A percentile compares a stretch with the other conserved stretches of the same genome.
phyloP scores from a whole-genome alignment of 2,797 vertebrate genomes.

The Gephyroberyx darwinii region DNA sequence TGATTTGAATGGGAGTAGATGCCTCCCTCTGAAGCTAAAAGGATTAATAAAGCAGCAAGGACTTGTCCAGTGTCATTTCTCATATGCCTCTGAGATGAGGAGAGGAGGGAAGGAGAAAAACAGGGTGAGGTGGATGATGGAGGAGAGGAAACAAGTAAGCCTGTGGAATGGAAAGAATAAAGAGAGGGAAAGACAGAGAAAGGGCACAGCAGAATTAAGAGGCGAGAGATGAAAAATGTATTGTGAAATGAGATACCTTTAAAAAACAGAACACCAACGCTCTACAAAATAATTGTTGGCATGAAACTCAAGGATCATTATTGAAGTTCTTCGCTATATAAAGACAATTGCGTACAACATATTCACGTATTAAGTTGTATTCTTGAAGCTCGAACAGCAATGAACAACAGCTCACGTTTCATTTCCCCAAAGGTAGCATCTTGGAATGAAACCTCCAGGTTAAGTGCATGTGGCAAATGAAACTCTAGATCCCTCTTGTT shows the following conservation, averaged over 20 bases:
- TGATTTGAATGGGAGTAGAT: constrained; percentile 70
- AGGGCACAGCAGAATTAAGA: constrained; percentile 55
- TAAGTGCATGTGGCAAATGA: constrained; percentile 16
- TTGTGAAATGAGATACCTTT: constrained; percentile 45
- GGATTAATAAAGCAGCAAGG: constrained; percentile 76
- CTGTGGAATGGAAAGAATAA: constrained; percentile 1
- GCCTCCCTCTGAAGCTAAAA: constrained; percentile 72
- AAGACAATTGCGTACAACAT: background rate
- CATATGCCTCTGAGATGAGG: constrained; percentile 67
- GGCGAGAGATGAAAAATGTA: constrained; percentile 56
- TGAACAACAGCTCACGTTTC: background rate
- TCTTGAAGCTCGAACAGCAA: constrained; percentile 8
- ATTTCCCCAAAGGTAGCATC: background rate
- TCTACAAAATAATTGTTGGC: constrained; percentile 38
- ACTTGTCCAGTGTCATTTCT: constrained; percentile 72
- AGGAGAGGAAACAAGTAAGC: constrained; percentile 54
- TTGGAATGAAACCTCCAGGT: constrained; percentile 20
- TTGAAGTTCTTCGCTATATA: background rate
- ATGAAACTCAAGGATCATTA: constrained; percentile 26
- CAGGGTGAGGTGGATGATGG: constrained; percentile 61
- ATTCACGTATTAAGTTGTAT: background rate
- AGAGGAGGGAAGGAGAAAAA: constrained; percentile 43
- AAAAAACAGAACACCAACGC: constrained; percentile 28
- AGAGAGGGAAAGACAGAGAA: constrained; percentile 13
- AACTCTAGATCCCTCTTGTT: constrained; percentile 24